phyloP scores from a whole-genome alignment of 2,888 invertebrate species.

The Cheilosia variabilis region DNA sequence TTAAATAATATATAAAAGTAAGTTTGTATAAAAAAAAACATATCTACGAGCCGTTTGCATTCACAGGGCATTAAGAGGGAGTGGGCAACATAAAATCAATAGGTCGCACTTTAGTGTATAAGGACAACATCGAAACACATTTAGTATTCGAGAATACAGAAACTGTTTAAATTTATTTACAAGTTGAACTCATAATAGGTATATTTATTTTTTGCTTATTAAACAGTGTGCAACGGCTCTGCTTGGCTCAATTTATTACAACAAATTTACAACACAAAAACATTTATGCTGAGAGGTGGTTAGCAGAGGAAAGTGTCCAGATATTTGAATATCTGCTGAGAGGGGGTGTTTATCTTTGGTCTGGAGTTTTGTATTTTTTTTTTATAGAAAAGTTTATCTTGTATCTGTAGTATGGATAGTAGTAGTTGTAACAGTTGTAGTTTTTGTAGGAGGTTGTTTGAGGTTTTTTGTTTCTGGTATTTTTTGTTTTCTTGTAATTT shows the following conservation, averaged over 20 bases:
- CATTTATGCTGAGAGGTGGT: slow-evolving; percentile 64
- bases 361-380: slow-evolving; percentile 19
- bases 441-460: slow-evolving; percentile 68
- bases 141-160: slow-evolving; percentile 61
- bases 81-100: slow-evolving; percentile 58
- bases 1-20: slow-evolving; percentile 1
- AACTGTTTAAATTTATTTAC: slow-evolving; percentile 59
- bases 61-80: slow-evolving; percentile 52
- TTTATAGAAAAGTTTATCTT: slow-evolving; percentile 50
- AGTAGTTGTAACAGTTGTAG: slow-evolving; percentile 63
- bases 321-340: slow-evolving; percentile 26
- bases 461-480: slow-evolving; percentile 33
- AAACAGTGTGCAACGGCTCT: slow-evolving; percentile 70
- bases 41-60: slow-evolving; percentile 74
- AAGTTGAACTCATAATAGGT: slow-evolving; percentile 39
- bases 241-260: slow-evolving; percentile 61
- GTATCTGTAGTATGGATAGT: slow-evolving; percentile 61
- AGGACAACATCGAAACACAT: slow-evolving; percentile 72
- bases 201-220: slow-evolving; percentile 22
- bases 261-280: slow-evolving; percentile 72
- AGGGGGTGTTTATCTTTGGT: slow-evolving; percentile 18
- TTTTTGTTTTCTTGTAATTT: slow-evolving; percentile 49
- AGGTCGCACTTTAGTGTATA: slow-evolving; percentile 61
- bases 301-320: slow-evolving; percentile 57
- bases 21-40: slow-evolving; percentile 9